These are phyloP conservation scores for Promerops cafer DNA, from an alignment of 2,113 vertebrate species.

Conservation along the genomic window DNA sequence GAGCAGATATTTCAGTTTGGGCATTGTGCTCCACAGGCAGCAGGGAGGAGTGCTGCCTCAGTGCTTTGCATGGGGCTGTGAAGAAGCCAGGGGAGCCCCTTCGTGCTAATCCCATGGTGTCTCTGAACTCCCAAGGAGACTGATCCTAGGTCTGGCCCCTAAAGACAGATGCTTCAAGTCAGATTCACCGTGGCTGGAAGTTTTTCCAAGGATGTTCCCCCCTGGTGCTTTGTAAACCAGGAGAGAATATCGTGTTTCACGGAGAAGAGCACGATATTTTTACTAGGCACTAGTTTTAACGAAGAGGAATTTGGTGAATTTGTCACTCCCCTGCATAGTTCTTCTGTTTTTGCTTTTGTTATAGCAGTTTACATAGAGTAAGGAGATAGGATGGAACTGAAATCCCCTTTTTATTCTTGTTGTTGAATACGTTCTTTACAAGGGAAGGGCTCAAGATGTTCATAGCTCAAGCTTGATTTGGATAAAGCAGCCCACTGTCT, in stretches of 20 bases:
- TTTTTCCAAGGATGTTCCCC: slow-evolving; percentile 23
- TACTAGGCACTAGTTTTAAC: neutral
- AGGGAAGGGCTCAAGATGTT: neutral
- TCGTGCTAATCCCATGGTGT: slow-evolving; percentile 4
- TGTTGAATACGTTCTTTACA: neutral
- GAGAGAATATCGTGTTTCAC: neutral
- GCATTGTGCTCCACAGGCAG: neutral
- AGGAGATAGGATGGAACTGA: neutral
- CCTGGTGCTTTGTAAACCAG: neutral
- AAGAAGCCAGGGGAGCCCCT: neutral
- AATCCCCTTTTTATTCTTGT: neutral
- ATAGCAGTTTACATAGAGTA: neutral
- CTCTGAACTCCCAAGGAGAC: slow-evolving; percentile 23
- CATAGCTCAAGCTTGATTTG: neutral
- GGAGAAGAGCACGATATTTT: neutral
- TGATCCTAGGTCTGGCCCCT: neutral
- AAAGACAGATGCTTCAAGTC: slow-evolving; percentile 28
- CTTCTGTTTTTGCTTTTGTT: slow-evolving; percentile 7
- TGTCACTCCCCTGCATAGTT: neutral
- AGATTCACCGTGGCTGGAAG: slow-evolving; percentile 24
- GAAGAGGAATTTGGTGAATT: slow-evolving; percentile 22
- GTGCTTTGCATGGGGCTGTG: fast-evolving
- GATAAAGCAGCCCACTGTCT: neutral
- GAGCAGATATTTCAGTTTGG: neutral
- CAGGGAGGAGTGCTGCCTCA: neutral